These are phyloP conservation scores for Venustaconcha ellipsiformis DNA, from an alignment of 1,140 invertebrate species.

Conservation along the genomic window DNA sequence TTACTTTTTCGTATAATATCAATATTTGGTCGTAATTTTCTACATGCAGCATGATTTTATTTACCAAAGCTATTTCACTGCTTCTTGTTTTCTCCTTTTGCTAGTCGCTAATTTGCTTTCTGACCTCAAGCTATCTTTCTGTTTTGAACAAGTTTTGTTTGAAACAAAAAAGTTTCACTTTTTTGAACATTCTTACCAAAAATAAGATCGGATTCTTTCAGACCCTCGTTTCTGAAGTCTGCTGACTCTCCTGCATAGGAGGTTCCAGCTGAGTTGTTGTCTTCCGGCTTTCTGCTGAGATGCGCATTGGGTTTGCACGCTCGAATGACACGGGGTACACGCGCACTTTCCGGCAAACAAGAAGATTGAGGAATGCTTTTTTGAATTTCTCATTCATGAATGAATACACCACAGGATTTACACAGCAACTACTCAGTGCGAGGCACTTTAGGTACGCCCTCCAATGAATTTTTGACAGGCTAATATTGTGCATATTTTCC, in stretches of 20 bases:
- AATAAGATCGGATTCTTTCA: neutral
- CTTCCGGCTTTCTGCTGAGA: slow-evolving; percentile 24
- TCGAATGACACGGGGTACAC: slow-evolving; percentile 27
- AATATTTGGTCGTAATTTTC: no score
- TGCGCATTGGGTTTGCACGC: slow-evolving; percentile 1
- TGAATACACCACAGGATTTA: slow-evolving; percentile 90
- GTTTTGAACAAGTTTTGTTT: no score
- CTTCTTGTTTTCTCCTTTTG: no score
- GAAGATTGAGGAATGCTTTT: slow-evolving; percentile 38
- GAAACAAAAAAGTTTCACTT: no score
- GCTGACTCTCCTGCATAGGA: neutral
- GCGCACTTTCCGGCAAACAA: slow-evolving; percentile 32
- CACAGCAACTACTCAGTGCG: slow-evolving; percentile 79
- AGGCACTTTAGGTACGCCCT: slow-evolving; percentile 68
- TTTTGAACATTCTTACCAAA: no score
- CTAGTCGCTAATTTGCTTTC: no score
- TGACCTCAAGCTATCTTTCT: no score
- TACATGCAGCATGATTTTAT: no score
- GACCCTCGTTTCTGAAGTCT: slow-evolving; percentile 25
- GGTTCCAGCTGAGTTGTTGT: slow-evolving; percentile 24
- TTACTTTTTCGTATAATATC: no score
- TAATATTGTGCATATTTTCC: slow-evolving; percentile 20
- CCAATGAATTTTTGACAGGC: slow-evolving; percentile 15
- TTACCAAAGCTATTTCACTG: no score
- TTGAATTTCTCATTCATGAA: slow-evolving; percentile 89